A percentile compares a stretch with the other conserved stretches of the same genome.
phyloP scores from a whole-genome alignment of 1,140 invertebrate species.

The Oryctes rhinoceros region DNA sequence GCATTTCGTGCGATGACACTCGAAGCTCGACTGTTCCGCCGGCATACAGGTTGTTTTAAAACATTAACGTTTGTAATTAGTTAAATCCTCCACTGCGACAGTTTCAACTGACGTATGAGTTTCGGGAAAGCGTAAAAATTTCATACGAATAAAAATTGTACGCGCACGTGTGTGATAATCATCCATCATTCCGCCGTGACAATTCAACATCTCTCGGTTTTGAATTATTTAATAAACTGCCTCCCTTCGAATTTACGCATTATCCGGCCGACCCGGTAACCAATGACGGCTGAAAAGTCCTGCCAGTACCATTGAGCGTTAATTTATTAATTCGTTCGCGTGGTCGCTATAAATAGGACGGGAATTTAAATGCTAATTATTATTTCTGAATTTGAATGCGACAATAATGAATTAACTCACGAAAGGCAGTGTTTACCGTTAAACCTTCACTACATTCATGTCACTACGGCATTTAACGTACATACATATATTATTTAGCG shows the following conservation, averaged over 20 bases:
- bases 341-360: neutral
- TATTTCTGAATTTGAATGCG: neutral
- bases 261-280: neutral
- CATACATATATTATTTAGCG: too few species aligned
- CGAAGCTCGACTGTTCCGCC: neutral
- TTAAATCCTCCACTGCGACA: neutral
- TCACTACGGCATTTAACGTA: too few species aligned
- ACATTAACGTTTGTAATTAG: neutral
- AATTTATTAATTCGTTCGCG: neutral
- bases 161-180: conserved; percentile 7
- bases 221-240: conserved; percentile 20
- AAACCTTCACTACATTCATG: too few species aligned
- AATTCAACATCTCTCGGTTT: conserved; percentile 16
- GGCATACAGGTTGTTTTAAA: neutral
- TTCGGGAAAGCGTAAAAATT: neutral
- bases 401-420: conserved; percentile 4
- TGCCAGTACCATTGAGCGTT: neutral
- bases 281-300: neutral
- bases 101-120: conserved; percentile 16
- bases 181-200: conserved; percentile 16
- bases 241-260: neutral
- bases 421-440: neutral
- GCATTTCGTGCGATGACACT: neutral
- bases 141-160: conserved; percentile 6
- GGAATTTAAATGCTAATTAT: conserved; percentile 11